Percentiles rank a stretch among this genome's conserved stretches.
Evolutionary conservation across 2,888 invertebrate genomes (phyloP).

Genomic region (Parnassius orleans): DNA sequence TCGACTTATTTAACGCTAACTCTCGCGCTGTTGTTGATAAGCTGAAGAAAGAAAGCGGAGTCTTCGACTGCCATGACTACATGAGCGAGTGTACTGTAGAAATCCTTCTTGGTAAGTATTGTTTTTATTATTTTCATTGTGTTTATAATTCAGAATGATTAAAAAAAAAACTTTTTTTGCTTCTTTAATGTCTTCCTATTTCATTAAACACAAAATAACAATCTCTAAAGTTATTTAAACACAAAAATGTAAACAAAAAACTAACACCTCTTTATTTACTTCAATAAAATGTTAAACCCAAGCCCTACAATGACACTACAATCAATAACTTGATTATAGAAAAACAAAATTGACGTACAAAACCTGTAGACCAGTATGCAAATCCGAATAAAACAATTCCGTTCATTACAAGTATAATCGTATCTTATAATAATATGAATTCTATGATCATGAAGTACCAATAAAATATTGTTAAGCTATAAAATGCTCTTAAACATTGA

Average conservation of each 20-base stretch:
- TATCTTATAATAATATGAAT: no score
- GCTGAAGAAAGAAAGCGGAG: constrained; percentile 84
- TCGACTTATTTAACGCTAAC: constrained; percentile 91
- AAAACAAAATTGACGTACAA: neutral
- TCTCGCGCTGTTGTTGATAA: constrained; percentile 87
- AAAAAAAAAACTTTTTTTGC: no score
- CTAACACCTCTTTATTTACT: neutral
- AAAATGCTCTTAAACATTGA: no score
- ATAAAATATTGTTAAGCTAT: no score
- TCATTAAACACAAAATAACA: no score
- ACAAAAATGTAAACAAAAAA: no score
- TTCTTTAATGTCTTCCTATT: no score
- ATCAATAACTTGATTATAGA: neutral
- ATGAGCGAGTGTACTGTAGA: constrained; percentile 93
- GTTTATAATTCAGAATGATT: no score
- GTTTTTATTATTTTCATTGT: neutral
- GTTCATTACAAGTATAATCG: neutral
- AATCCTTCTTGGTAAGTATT: constrained; percentile 85
- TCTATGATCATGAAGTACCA: no score
- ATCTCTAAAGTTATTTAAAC: no score
- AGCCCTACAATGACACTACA: neutral
- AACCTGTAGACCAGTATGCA: neutral
- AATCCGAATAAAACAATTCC: constrained; percentile 4
- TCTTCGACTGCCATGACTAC: constrained; percentile 90
- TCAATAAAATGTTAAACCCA: neutral